Percentiles rank a stretch among this genome's conserved stretches.
Conservation (phyloP, 1,140 invertebrate species). For the Agrypnia vestita region DNA sequence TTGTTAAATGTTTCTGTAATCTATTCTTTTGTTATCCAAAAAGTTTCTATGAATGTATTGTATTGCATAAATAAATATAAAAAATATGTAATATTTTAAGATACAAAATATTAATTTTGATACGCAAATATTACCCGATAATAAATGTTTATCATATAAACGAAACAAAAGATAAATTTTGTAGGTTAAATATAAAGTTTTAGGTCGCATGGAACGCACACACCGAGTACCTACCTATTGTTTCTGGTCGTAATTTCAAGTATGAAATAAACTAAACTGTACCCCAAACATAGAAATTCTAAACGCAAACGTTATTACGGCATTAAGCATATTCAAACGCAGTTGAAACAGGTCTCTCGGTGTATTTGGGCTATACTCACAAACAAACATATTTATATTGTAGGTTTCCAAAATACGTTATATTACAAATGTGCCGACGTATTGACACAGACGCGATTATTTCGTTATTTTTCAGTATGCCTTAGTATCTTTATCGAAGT, state of each 20-base stretch:
- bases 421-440: constrained; percentile 20
- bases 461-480: constrained; percentile 27
- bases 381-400: constrained; percentile 39
- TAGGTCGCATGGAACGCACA: not conserved
- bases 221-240: not conserved
- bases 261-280: constrained; percentile 46
- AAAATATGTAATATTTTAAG: too few species aligned
- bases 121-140: too few species aligned
- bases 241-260: constrained; percentile 8
- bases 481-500: constrained; percentile 17
- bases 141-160: too few species aligned
- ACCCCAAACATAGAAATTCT: constrained; percentile 48
- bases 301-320: constrained; percentile 51
- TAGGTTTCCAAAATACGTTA: constrained; percentile 4
- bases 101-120: too few species aligned
- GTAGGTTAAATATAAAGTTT: constrained; percentile 3
- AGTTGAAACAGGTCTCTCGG: constrained; percentile 14
- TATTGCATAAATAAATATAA: too few species aligned
- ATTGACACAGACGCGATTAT: constrained; percentile 13
- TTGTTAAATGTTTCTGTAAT: too few species aligned
- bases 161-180: too few species aligned
- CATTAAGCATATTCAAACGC: constrained; percentile 34
- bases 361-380: constrained; percentile 17
- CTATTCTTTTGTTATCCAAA: too few species aligned
- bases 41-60: too few species aligned